phyloP scores from a whole-genome alignment of 2,888 invertebrate genomes.

The Brenthis daphne region DNA sequence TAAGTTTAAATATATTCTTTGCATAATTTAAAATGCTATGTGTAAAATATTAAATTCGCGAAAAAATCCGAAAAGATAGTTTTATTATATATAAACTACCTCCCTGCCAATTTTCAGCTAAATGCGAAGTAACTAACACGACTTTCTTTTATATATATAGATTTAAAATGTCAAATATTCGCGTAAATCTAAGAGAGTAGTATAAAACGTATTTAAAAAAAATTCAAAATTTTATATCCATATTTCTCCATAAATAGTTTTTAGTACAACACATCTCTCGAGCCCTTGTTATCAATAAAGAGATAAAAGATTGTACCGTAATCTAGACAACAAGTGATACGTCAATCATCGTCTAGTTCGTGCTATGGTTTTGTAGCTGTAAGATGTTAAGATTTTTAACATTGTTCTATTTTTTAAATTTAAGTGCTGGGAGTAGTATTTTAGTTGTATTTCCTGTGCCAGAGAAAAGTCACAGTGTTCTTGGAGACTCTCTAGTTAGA shows the following conservation, averaged over 20 bases:
- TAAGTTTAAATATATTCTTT: too few relatives aligned
- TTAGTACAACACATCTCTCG: not conserved
- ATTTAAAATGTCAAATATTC: too few relatives aligned
- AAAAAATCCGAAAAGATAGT: too few relatives aligned
- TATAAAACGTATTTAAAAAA: too few relatives aligned
- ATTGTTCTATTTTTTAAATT: constrained; percentile 7
- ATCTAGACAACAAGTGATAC: constrained; percentile 5
- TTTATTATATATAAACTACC: too few relatives aligned
- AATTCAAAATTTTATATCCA: too few relatives aligned
- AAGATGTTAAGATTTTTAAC: constrained; percentile 25
- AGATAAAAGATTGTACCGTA: constrained; percentile 16
- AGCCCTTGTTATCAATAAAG: not conserved
- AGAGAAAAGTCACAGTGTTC: constrained; percentile 42
- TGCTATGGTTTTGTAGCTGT: not conserved
- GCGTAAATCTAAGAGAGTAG: too few relatives aligned
- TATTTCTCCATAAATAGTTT: not conserved
- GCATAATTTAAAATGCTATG: too few relatives aligned
- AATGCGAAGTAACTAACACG: too few relatives aligned
- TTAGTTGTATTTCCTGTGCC: constrained; percentile 45
- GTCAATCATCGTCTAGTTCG: not conserved
- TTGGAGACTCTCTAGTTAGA: constrained; percentile 44
- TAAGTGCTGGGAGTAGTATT: constrained; percentile 36
- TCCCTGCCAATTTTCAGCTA: too few relatives aligned
- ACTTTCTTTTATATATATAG: too few relatives aligned
- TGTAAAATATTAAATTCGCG: too few relatives aligned